Percentiles rank a stretch among this genome's conserved stretches.
Conservation (phyloP, 2,888 invertebrate species). For the Tinea pellionella region DNA sequence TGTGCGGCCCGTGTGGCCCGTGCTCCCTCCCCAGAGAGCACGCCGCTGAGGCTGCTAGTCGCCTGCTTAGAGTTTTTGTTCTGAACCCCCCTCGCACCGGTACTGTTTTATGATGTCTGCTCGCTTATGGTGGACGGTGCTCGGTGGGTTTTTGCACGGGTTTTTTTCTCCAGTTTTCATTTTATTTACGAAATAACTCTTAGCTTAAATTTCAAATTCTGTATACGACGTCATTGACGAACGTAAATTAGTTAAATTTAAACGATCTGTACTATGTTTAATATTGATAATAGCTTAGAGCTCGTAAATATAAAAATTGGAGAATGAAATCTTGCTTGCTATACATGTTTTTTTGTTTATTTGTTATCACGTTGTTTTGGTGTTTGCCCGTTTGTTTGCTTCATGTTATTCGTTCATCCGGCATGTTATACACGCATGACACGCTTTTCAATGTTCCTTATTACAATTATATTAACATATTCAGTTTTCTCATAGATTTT, state of each 20-base stretch:
- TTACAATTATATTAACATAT: too few relatives aligned
- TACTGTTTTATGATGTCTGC: slow-evolving; percentile 40
- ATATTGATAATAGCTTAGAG: too few relatives aligned
- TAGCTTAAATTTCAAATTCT: too few relatives aligned
- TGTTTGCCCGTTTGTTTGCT: not conserved
- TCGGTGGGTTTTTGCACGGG: slow-evolving; percentile 37
- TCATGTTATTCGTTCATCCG: not conserved
- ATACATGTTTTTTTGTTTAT: not conserved
- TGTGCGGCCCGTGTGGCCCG: not conserved
- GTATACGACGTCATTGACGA: too few relatives aligned
- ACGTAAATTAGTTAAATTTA: too few relatives aligned
- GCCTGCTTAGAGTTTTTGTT: slow-evolving; percentile 70
- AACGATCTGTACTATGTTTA: too few relatives aligned
- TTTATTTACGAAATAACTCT: too few relatives aligned
- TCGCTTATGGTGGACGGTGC: slow-evolving; percentile 17
- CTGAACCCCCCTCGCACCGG: slow-evolving; percentile 50
- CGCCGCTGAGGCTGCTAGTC: slow-evolving; percentile 63
- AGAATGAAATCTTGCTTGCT: not conserved
- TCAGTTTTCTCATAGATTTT: too few relatives aligned
- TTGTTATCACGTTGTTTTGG: slow-evolving; percentile 1
- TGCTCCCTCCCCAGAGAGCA: slow-evolving; percentile 36
- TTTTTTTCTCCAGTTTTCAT: slow-evolving; percentile 27
- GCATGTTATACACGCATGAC: not conserved
- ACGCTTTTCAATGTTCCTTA: not conserved
- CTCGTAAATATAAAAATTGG: too few relatives aligned